Evolutionary conservation across 2,888 invertebrate genomes (phyloP).

Genomic region (Napeogenes sylphis): DNA sequence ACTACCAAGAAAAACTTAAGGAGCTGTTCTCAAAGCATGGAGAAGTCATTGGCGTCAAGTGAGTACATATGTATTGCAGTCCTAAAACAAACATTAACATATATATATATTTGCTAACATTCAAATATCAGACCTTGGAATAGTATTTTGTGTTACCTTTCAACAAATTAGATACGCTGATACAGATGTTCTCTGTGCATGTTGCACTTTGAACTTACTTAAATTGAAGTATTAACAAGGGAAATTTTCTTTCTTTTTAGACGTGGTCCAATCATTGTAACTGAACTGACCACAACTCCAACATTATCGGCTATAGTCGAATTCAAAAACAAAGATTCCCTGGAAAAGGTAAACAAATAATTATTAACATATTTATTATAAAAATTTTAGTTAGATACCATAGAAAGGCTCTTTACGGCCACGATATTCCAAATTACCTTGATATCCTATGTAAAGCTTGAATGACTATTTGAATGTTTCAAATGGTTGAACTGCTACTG

Average conservation of each 20-base stretch:
- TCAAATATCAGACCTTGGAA: slow-evolving; percentile 71
- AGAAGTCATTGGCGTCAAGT: slow-evolving; percentile 66
- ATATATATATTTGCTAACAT: slow-evolving; percentile 58
- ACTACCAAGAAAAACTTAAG: slow-evolving; percentile 73
- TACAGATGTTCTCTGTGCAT: slow-evolving; percentile 49
- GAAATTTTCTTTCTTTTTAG: slow-evolving; percentile 76
- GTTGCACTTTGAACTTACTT: slow-evolving; percentile 50
- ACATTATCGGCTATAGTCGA: slow-evolving; percentile 78
- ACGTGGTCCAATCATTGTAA: slow-evolving; percentile 78
- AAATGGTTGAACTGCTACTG: slow-evolving; percentile 64
- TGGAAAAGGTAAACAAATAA: slow-evolving; percentile 76
- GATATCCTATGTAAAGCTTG: slow-evolving; percentile 51
- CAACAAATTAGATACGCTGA: slow-evolving; percentile 22
- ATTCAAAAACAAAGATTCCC: slow-evolving; percentile 78
- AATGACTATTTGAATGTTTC: slow-evolving; percentile 76
- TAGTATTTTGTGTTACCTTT: slow-evolving; percentile 22
- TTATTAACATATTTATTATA: slow-evolving; percentile 61
- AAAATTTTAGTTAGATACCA: slow-evolving; percentile 35
- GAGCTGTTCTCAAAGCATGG: slow-evolving; percentile 71
- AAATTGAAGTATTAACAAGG: slow-evolving; percentile 69
- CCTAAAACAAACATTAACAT: slow-evolving; percentile 31
- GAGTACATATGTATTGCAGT: slow-evolving; percentile 38
- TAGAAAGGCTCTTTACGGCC: slow-evolving; percentile 49
- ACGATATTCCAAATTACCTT: slow-evolving; percentile 64
- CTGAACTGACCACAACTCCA: slow-evolving; percentile 77